phyloP scores from a whole-genome alignment of 2,113 vertebrate species.

The Anser cygnoides region DNA sequence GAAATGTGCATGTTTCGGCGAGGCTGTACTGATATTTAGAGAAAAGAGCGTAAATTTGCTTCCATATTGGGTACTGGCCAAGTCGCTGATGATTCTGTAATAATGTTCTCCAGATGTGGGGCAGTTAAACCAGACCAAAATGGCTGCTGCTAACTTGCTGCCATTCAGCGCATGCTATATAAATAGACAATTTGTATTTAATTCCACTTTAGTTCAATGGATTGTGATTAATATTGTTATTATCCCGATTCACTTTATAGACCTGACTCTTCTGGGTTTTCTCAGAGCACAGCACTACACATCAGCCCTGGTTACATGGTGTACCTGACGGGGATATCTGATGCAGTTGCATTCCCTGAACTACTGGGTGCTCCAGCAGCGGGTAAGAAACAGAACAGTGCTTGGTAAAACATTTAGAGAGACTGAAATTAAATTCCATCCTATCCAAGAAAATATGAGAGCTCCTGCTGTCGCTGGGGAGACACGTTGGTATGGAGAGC shows the following conservation, averaged over 20 bases:
- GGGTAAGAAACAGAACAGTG: slow-evolving; percentile 4
- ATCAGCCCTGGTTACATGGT: slow-evolving; percentile 32
- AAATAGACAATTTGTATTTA: slow-evolving; percentile 63
- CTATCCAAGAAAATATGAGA: neutral
- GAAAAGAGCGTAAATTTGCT: slow-evolving; percentile 6
- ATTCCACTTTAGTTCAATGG: slow-evolving; percentile 45
- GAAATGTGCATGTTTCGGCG: neutral
- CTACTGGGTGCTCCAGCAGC: neutral
- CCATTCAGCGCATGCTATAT: slow-evolving; percentile 10
- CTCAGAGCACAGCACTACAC: neutral
- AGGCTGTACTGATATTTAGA: neutral
- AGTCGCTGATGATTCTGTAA: slow-evolving; percentile 16
- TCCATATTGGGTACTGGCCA: neutral
- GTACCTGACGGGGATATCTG: neutral
- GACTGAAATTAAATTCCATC: slow-evolving; percentile 38
- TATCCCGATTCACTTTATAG: slow-evolving; percentile 45
- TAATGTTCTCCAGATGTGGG: slow-evolving; percentile 63
- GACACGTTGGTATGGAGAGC: neutral
- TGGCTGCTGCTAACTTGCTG: slow-evolving; percentile 33
- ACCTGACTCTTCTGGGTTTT: slow-evolving; percentile 13
- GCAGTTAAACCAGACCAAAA: slow-evolving; percentile 51
- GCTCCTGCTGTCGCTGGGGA: neutral
- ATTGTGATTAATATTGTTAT: slow-evolving; percentile 66
- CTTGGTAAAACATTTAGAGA: slow-evolving; percentile 43
- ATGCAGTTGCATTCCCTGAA: neutral